These are phyloP conservation scores for Drosophila percnosoma DNA, from an alignment of 2,888 invertebrate species.

Conservation along the genomic window DNA sequence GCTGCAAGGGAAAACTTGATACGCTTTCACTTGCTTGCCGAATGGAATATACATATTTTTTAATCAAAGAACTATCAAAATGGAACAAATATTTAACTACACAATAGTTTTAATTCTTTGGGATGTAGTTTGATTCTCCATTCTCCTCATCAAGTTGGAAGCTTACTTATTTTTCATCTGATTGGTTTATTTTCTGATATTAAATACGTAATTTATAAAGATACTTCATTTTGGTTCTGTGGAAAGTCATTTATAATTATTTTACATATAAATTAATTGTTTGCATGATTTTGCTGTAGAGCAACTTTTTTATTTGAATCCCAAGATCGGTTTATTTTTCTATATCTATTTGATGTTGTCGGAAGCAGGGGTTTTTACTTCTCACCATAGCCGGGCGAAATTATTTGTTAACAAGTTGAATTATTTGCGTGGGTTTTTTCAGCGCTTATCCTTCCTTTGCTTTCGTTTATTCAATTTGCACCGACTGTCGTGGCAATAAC, in stretches of 20 bases:
- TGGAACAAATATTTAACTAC: background rate
- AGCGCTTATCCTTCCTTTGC: background rate
- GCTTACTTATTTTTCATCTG: background rate
- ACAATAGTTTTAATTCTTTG: background rate
- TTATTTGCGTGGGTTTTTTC: background rate
- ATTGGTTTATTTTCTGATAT: background rate
- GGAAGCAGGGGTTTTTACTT: background rate
- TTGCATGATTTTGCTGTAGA: background rate
- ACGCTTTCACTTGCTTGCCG: background rate
- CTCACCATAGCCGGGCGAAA: background rate
- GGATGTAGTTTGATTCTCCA: background rate
- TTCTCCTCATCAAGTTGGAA: background rate
- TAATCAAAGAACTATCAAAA: background rate
- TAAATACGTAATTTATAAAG: background rate
- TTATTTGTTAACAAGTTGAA: background rate
- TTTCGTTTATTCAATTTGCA: constrained; percentile 69
- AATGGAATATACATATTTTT: background rate
- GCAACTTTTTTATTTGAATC: background rate
- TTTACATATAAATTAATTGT: background rate
- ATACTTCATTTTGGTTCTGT: background rate
- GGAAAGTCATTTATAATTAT: background rate
- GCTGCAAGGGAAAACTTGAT: constrained; percentile 8
- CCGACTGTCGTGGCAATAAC: constrained; percentile 68
- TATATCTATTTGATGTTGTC: background rate
- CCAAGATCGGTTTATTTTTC: background rate